Evolutionary conservation across 2,888 invertebrate species (phyloP).

Genomic region (Agonopterix arenella): DNA sequence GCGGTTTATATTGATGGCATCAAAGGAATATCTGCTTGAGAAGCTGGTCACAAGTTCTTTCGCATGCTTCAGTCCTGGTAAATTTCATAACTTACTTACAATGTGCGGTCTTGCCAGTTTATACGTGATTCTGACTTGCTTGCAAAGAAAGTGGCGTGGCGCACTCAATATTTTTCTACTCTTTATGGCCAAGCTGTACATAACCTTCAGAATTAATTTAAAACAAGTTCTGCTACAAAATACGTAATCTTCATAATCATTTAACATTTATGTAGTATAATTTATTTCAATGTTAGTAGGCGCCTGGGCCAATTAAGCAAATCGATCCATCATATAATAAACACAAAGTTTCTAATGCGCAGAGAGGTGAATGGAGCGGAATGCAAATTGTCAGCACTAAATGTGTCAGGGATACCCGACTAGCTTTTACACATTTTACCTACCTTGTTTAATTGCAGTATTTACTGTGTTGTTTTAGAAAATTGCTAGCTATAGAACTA

Average conservation of each 20-base stretch:
- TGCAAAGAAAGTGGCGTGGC: neutral
- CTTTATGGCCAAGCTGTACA: no score
- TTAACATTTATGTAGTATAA: conserved; percentile 6
- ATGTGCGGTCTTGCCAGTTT: neutral
- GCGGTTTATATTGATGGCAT: no score
- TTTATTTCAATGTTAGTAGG: conserved; percentile 8
- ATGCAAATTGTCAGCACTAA: conserved; percentile 9
- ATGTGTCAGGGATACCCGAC: conserved; percentile 12
- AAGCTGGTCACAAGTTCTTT: no score
- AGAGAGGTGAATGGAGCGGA: conserved; percentile 8
- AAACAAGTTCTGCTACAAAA: conserved; percentile 5
- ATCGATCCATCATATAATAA: conserved; percentile 6
- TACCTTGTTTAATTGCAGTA: neutral
- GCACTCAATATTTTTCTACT: neutral
- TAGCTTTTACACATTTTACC: neutral
- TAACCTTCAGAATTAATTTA: conserved; percentile 5
- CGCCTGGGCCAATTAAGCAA: conserved; percentile 11
- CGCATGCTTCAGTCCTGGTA: no score
- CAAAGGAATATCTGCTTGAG: no score
- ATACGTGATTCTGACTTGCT: neutral
- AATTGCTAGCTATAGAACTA: no score
- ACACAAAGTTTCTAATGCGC: conserved; percentile 1
- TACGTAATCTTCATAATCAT: conserved; percentile 6
- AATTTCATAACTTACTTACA: no score
- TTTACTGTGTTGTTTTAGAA: no score